Conservation (phyloP, 2,888 invertebrate species). For the Torymus auratus region DNA sequence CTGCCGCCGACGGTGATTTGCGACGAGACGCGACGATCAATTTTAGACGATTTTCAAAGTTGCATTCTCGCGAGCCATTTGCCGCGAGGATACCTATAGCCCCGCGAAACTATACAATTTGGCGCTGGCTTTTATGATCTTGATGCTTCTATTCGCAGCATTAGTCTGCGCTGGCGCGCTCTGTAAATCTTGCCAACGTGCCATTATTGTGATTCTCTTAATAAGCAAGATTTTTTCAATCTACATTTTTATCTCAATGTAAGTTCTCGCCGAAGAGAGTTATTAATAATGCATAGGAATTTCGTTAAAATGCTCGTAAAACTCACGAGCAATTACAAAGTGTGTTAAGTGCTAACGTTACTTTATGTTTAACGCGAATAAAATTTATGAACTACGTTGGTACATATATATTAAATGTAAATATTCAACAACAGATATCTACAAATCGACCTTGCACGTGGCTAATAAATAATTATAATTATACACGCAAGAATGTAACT, state of each 20-base stretch:
- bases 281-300: too few species aligned
- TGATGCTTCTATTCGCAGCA: neutral
- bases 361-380: neutral
- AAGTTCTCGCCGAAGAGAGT: too few species aligned
- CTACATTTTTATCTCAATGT: too few species aligned
- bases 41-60: slow-evolving; percentile 47
- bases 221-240: too few species aligned
- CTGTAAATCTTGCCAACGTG: neutral
- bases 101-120: neutral
- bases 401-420: neutral
- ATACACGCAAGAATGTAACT: too few species aligned
- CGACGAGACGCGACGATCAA: slow-evolving; percentile 55
- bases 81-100: neutral
- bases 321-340: slow-evolving; percentile 33
- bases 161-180: slow-evolving; percentile 21
- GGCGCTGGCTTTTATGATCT: neutral
- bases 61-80: slow-evolving; percentile 54
- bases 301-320: neutral
- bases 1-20: slow-evolving; percentile 47
- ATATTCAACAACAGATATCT: too few species aligned
- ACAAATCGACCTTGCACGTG: too few species aligned
- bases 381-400: neutral
- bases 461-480: too few species aligned
- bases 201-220: too few species aligned
- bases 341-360: slow-evolving; percentile 20